Evolutionary conservation across 2,888 invertebrate genomes (phyloP), one percentile per base, ranked within the genome.

Genomic region (Thymelicus acteon): DNA sequence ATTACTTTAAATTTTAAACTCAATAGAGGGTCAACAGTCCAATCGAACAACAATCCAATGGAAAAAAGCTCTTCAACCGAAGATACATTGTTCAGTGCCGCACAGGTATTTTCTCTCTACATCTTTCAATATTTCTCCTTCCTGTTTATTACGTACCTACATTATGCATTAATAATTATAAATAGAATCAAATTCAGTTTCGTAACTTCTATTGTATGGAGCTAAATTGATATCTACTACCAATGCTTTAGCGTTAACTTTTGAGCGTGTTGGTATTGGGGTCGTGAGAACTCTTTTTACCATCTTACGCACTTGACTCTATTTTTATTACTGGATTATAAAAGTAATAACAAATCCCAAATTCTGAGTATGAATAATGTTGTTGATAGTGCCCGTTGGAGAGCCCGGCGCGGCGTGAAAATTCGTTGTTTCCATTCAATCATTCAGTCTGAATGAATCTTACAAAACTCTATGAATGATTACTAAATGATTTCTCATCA

Each of bases 91-190:
- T 12, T 52, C 7, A 52, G 19, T 52, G 6, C 19, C 54, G 12
- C 44, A 12, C 10, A 54, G 6, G 8, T 54, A 54, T 24, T 54
- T 54, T 24, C 54, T 12, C 24, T 5, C 5, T 54, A 49, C 10
- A 54, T 54, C 54, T 54, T 24, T 54, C 54, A 54, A 54, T 54
- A 54, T 10, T 19, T 15, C 52, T 24, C 54, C 12, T 24, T 54
- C 54, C 54, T 54, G 24, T 54, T 54, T 54, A 54, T 54, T 54
- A 24, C 31, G 4, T 31, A 31, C 31, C 31, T 31, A 31, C 24
- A 24, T 54, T 65, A 39, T 64, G 37, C 58, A 58, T 67, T 62
- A 62, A 62, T 48, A 62, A 62, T 62, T 62, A 47, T 19, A 62
- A 62, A 62, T 47, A 48, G 39, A 24, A 31, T 48, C 15, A 62